Percentiles rank a stretch among this genome's conserved stretches.
Evolutionary conservation across 2,888 invertebrate species (phyloP).

Genomic region (Nomada ferruginata): DNA sequence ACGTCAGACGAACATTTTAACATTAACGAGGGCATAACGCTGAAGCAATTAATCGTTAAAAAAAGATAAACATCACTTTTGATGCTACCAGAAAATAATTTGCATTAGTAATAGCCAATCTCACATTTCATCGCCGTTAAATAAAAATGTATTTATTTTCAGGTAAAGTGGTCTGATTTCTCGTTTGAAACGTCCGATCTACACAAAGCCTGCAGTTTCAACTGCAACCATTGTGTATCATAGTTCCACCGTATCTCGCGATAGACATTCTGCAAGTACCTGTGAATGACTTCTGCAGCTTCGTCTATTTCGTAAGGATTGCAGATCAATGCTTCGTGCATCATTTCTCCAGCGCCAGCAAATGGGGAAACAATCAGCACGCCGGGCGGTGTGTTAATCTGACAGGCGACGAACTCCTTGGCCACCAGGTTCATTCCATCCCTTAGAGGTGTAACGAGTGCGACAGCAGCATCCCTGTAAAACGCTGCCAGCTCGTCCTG

Average conservation of each 20-base stretch:
- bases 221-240: too few species aligned
- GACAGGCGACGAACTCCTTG: slow-evolving; percentile 96
- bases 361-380: slow-evolving; percentile 95
- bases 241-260: background rate
- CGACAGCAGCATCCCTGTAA: slow-evolving; percentile 94
- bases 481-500: slow-evolving; percentile 94
- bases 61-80: too few species aligned
- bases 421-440: slow-evolving; percentile 97
- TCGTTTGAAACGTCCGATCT: background rate
- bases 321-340: slow-evolving; percentile 96
- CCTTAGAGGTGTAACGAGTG: slow-evolving; percentile 93
- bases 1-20: too few species aligned
- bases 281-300: slow-evolving; percentile 94
- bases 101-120: background rate
- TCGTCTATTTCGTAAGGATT: slow-evolving; percentile 96
- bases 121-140: background rate
- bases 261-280: slow-evolving; percentile 81
- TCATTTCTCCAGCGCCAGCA: slow-evolving; percentile 96
- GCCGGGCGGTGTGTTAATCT: slow-evolving; percentile 93
- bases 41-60: too few species aligned
- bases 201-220: background rate
- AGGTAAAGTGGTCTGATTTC: too few species aligned
- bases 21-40: too few species aligned
- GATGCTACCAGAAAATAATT: too few species aligned
- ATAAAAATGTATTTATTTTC: background rate